Evolutionary conservation across 2,113 vertebrate species (phyloP).

Genomic region (Coptodon bakossiorum): DNA sequence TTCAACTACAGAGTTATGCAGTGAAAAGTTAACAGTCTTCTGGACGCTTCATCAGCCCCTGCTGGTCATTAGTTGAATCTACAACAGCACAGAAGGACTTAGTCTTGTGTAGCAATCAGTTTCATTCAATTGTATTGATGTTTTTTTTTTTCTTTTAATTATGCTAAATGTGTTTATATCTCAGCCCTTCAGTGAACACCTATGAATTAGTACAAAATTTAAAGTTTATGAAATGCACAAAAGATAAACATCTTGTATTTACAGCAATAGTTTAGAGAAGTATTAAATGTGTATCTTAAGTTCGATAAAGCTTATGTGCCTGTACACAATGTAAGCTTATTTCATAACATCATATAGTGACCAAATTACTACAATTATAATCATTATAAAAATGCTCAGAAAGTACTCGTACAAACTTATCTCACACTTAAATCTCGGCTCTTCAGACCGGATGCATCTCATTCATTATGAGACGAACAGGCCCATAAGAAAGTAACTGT

Average conservation of each 20-base stretch:
- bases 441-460: rapidly evolving
- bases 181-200: neutral
- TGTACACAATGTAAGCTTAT: neutral
- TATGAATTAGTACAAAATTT: neutral
- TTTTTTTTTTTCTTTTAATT: neutral
- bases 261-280: neutral
- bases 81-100: neutral
- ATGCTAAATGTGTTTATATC: neutral
- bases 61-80: neutral
- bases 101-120: neutral
- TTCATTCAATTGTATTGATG: neutral
- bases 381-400: neutral
- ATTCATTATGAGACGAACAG: neutral
- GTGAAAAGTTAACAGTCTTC: neutral
- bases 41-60: neutral
- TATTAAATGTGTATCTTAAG: neutral
- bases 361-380: neutral
- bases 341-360: neutral
- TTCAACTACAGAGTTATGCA: slow-evolving; percentile 73
- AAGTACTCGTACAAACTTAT: neutral
- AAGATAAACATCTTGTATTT: neutral
- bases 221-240: neutral
- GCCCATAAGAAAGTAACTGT: rapidly evolving
- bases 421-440: neutral
- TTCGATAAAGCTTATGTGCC: neutral